Conservation (phyloP, 2,888 invertebrate species). For the Tipula unca region DNA sequence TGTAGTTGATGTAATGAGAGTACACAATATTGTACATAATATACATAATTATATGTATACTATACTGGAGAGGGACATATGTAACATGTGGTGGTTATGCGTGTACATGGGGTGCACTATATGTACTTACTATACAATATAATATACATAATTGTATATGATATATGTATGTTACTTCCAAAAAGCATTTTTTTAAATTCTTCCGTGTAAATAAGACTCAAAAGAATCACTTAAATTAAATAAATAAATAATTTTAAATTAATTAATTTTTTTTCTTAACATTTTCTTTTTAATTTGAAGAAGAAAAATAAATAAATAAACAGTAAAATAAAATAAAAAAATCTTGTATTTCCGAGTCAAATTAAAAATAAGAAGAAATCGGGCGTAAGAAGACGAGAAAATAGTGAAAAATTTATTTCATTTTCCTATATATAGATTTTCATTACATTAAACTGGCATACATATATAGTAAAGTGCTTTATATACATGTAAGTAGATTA, state of each 20-base stretch:
- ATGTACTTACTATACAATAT: background rate
- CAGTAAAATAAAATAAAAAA: slow-evolving; percentile 8
- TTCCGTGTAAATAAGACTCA: background rate
- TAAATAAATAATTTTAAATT: background rate
- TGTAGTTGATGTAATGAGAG: background rate
- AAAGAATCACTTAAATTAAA: background rate
- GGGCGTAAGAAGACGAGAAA: background rate
- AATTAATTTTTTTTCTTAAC: background rate
- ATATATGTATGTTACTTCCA: background rate
- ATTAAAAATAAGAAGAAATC: background rate
- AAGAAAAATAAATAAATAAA: background rate
- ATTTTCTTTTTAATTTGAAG: background rate
- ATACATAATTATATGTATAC: background rate
- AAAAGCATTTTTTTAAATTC: background rate
- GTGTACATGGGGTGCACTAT: background rate
- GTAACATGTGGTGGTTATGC: background rate
- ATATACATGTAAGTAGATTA: background rate
- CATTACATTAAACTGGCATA: background rate
- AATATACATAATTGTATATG: too few species aligned
- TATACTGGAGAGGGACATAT: too few species aligned
- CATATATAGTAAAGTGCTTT: background rate
- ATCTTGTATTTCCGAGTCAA: slow-evolving; percentile 14
- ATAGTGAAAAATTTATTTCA: slow-evolving; percentile 8
- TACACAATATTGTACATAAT: background rate
- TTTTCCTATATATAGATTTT: slow-evolving; percentile 8